phyloP scores from a whole-genome alignment of 1,140 invertebrate species.

The Brachystomella parvula region DNA sequence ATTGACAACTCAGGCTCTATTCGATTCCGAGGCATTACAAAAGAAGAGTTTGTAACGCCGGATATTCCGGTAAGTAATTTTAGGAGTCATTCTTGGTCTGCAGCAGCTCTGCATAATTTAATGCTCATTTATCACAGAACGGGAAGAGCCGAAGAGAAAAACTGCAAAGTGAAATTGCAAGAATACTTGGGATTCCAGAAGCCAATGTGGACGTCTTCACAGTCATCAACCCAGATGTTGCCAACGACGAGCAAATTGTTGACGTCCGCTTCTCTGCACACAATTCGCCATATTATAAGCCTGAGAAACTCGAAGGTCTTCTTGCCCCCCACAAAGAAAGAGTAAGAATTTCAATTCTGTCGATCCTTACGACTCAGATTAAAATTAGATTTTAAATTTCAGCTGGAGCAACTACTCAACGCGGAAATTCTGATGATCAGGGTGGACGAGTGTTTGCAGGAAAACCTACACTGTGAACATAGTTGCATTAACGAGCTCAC shows the following conservation, averaged over 20 bases:
- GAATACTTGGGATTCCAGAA: constrained; percentile 62
- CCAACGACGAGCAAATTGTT: constrained; percentile 48
- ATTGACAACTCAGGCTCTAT: constrained; percentile 82
- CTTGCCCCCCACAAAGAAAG: constrained; percentile 57
- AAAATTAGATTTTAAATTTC: constrained; percentile 20
- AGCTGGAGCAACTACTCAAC: constrained; percentile 61
- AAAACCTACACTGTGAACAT: constrained; percentile 50
- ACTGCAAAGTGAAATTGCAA: constrained; percentile 57
- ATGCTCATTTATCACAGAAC: neutral
- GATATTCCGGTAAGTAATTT: constrained; percentile 36
- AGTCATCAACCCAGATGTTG: constrained; percentile 60
- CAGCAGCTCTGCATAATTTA: neutral
- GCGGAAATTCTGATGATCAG: constrained; percentile 72
- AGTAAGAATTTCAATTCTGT: constrained; percentile 43
- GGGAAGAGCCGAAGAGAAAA: constrained; percentile 64
- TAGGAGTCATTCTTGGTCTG: neutral
- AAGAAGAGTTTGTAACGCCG: constrained; percentile 71
- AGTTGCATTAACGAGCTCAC: constrained; percentile 65
- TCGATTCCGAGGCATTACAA: constrained; percentile 66
- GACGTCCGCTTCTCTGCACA: constrained; percentile 87
- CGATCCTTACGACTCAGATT: neutral
- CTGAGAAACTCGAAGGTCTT: constrained; percentile 75
- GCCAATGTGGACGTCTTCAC: constrained; percentile 89
- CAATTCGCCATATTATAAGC: constrained; percentile 78
- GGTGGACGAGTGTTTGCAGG: constrained; percentile 76